A percentile compares a stretch with the other conserved stretches of the same genome.
These are phyloP conservation scores for Ancistrus triradiatus DNA, from an alignment of 2,113 vertebrate genomes.

Conservation along the genomic window DNA sequence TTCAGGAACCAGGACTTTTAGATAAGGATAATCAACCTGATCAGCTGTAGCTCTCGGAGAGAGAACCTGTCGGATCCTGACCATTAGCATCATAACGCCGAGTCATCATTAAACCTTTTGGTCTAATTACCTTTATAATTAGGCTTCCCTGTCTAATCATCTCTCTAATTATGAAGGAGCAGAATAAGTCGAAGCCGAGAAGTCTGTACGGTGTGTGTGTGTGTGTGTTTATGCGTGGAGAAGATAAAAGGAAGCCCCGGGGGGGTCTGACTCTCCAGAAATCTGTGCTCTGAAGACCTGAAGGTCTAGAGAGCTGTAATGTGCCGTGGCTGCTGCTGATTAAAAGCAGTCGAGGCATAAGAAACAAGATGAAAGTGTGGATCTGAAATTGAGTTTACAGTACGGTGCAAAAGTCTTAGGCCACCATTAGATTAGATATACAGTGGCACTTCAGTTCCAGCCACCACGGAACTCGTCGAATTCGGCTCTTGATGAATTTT, in stretches of 20 bases:
- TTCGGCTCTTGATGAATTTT: too few relatives aligned
- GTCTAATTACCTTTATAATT: neutral
- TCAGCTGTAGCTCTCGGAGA: too few relatives aligned
- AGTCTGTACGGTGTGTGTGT: slow-evolving; percentile 9
- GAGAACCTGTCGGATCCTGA: neutral
- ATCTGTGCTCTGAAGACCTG: slow-evolving; percentile 26
- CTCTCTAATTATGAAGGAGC: neutral
- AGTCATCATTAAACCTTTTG: neutral
- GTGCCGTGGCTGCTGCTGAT: slow-evolving; percentile 27
- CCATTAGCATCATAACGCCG: neutral
- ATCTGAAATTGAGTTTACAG: too few relatives aligned
- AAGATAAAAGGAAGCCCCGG: slow-evolving; percentile 21
- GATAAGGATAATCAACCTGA: too few relatives aligned
- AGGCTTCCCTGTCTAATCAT: slow-evolving; percentile 4
- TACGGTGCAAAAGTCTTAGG: too few relatives aligned
- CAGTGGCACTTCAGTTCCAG: too few relatives aligned
- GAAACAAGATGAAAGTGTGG: slow-evolving; percentile 32
- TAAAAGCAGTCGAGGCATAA: slow-evolving; percentile 24
- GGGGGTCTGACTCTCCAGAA: slow-evolving; percentile 7
- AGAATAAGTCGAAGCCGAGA: neutral
- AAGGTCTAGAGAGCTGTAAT: neutral
- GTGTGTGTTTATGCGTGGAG: slow-evolving; percentile 9
- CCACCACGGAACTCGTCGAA: too few relatives aligned
- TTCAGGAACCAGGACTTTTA: too few relatives aligned
- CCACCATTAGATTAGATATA: too few relatives aligned